phyloP scores from a whole-genome alignment of 2,888 invertebrate species.

The Spodoptera picta region DNA sequence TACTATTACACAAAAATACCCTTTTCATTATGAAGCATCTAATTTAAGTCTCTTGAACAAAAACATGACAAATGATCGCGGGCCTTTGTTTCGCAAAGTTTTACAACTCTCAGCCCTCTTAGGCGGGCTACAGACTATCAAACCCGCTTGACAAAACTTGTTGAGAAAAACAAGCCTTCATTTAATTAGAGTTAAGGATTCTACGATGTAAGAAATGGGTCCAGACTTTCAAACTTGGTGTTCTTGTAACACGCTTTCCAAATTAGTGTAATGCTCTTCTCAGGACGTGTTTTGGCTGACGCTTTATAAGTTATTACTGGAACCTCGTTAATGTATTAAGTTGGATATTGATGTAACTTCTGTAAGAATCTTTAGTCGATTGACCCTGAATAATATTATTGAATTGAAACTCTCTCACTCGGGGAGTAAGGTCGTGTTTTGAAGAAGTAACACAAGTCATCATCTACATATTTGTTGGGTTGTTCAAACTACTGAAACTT shows the following conservation, averaged over 20 bases:
- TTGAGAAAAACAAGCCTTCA: conserved; percentile 55
- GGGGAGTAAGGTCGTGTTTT: too few relatives aligned
- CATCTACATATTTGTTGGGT: too few relatives aligned
- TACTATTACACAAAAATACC: conserved; percentile 58
- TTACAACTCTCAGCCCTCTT: conserved; percentile 50
- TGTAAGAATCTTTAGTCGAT: conserved; percentile 5
- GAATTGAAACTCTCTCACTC: too few relatives aligned
- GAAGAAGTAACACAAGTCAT: too few relatives aligned
- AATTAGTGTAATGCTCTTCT: conserved; percentile 39
- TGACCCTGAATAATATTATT: conserved; percentile 1
- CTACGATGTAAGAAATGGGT: conserved; percentile 46
- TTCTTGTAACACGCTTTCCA: conserved; percentile 26
- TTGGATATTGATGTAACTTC: conserved; percentile 27
- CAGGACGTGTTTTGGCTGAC: conserved; percentile 24
- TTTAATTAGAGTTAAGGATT: conserved; percentile 58
- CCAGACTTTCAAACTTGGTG: conserved; percentile 43
- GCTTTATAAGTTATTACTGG: conserved; percentile 29
- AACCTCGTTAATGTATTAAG: conserved; percentile 21
- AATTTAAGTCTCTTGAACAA: conserved; percentile 59
- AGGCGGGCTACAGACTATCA: conserved; percentile 53
- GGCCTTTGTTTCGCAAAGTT: conserved; percentile 55
- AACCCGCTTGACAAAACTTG: conserved; percentile 56
- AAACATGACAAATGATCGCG: conserved; percentile 61
- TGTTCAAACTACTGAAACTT: too few relatives aligned
- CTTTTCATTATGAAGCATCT: conserved; percentile 57